Evolutionary conservation across 2,113 vertebrate genomes (phyloP), one percentile per base, ranked within the genome.

Genomic region (Brevimyrus niger): DNA sequence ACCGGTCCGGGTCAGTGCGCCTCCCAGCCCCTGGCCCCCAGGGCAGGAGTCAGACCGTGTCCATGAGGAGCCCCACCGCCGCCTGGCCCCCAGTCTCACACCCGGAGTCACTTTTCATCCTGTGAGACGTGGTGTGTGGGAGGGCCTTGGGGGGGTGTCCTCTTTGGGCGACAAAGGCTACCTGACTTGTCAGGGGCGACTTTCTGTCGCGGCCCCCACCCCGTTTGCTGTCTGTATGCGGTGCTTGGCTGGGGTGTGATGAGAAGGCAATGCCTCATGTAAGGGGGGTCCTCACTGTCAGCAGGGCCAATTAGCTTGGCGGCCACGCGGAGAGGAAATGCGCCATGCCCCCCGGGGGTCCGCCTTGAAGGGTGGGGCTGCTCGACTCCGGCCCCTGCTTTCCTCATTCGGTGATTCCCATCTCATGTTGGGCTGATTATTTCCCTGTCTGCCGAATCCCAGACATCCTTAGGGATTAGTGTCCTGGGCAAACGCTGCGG

Each of bases 71-170:
- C 27, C 0, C 47, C 46, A 86, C 23, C 10, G 23, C 23, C 23
- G 23, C 58, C 58, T 2, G 53, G 19, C 93, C 92, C 89, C 93
- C 89, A 92, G 90, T 94, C 93, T 96, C 92, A 94, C 93, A 94
- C 95, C 92, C 91, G 91, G 92, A 95, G 95, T 94, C 91, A 94
- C 93, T 95, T 95, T 94, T 91, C 92, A 94, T 94, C 95, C 93
- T 95, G 92, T 93, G 94, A 93, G 94, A 94, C 96, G 93, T 95
- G 96, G 94, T 94, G 95, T 96, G 95, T 93, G 91, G 94, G 96
- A 44, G 95, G 93, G 94, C 93, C 92, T 93, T 91, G 50, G 50
- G 91, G 89, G 90, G 84, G 42, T 47, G 69, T 93, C 92, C 93
- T 94, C 92, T 90, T 92, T 87, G 83, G 92, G 93, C 91, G 93